phyloP scores from a whole-genome alignment of 2,113 vertebrate species.

The Patagioenas fasciata region DNA sequence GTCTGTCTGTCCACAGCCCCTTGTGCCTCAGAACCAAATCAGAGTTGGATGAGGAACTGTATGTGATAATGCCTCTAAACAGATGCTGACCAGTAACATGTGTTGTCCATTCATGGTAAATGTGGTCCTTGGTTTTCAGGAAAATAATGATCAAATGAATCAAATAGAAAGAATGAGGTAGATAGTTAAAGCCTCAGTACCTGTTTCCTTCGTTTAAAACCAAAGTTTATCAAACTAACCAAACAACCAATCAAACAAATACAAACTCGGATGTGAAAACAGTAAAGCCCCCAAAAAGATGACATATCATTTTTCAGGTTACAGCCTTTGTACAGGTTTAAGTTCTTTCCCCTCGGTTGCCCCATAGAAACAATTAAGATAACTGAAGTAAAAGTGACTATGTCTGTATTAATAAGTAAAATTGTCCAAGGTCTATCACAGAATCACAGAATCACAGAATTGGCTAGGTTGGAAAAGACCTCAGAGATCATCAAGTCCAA shows the following conservation, averaged over 20 bases:
- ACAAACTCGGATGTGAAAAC: background rate
- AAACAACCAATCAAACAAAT: background rate
- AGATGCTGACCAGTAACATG: background rate
- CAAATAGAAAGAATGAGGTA: background rate
- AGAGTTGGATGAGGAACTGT: background rate
- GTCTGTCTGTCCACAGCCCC: background rate
- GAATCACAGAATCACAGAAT: too few species aligned
- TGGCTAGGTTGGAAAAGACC: too few species aligned
- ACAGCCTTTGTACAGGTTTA: background rate
- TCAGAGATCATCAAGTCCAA: too few species aligned
- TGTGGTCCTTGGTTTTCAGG: background rate
- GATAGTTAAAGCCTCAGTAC: background rate
- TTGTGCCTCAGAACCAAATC: background rate
- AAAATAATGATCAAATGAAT: background rate
- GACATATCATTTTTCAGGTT: background rate
- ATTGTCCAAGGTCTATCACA: background rate
- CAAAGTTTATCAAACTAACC: background rate
- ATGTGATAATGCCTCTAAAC: background rate
- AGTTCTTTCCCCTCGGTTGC: background rate
- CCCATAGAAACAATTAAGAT: background rate
- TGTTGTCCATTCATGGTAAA: background rate
- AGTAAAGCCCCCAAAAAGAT: background rate
- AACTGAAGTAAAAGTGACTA: background rate
- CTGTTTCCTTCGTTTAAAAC: background rate
- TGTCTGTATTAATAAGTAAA: background rate